Conservation (phyloP, 2,888 invertebrate genomes). For the Scrobipalpa atriplicella region DNA sequence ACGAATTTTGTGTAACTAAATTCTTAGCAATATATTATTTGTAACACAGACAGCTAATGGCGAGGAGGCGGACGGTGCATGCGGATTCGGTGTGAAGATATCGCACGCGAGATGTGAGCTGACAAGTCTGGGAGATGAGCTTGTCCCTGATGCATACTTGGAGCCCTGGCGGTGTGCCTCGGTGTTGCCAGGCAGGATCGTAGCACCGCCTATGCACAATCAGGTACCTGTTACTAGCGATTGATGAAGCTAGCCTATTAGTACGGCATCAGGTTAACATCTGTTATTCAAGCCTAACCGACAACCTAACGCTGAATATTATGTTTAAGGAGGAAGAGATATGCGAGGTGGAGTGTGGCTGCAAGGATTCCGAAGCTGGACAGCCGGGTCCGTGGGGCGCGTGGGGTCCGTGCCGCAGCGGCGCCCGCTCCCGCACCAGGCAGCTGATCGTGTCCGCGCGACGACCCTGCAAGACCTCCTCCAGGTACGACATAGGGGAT, state of each 20-base stretch:
- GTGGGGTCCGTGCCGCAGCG: slow-evolving; percentile 73
- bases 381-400: slow-evolving; percentile 70
- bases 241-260: not conserved
- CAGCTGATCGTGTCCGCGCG: slow-evolving; percentile 64
- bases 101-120: slow-evolving; percentile 71
- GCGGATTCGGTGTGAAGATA: slow-evolving; percentile 71
- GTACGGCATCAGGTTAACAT: too few relatives aligned
- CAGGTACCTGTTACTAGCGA: slow-evolving; percentile 51
- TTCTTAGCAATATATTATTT: not conserved
- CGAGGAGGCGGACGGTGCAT: slow-evolving; percentile 58
- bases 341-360: slow-evolving; percentile 68
- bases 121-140: slow-evolving; percentile 53
- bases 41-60: slow-evolving; percentile 37
- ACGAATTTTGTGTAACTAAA: too few relatives aligned
- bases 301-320: not conserved
- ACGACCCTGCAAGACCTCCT: slow-evolving; percentile 59
- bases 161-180: slow-evolving; percentile 73
- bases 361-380: slow-evolving; percentile 55
- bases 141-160: slow-evolving; percentile 53
- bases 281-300: too few relatives aligned
- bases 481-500: slow-evolving; percentile 49
- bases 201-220: slow-evolving; percentile 64
- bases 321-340: slow-evolving; percentile 59
- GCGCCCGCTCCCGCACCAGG: slow-evolving; percentile 68
- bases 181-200: slow-evolving; percentile 69